phyloP scores from a whole-genome alignment of 2,888 invertebrate genomes.

The Nomada hirtipes region DNA sequence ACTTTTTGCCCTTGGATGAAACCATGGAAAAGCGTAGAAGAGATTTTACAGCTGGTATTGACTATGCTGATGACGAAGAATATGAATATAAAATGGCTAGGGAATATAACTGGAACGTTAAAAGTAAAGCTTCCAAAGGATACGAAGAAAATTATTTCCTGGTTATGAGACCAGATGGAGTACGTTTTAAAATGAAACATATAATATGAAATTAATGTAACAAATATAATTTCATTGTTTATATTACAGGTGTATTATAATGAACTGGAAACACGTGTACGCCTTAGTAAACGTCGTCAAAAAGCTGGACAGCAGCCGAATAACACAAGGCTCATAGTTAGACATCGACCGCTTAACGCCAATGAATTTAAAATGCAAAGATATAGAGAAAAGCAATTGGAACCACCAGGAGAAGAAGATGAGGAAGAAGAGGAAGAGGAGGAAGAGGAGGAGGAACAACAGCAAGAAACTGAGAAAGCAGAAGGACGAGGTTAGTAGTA shows the following conservation, averaged over 20 bases:
- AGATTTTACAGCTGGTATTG: conserved; percentile 90
- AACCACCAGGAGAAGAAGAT: conserved; percentile 90
- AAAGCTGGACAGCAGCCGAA: conserved; percentile 89
- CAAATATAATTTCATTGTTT: neutral
- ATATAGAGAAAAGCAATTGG: conserved; percentile 94
- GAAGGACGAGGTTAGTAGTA: conserved; percentile 78
- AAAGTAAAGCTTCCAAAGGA: conserved; percentile 97
- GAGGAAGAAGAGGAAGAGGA: conserved; percentile 90
- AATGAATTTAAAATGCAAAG: conserved; percentile 94
- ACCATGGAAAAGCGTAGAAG: conserved; percentile 95
- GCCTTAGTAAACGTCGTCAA: conserved; percentile 96
- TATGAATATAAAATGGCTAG: conserved; percentile 99
- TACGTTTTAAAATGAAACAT: conserved; percentile 49
- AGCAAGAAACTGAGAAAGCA: conserved; percentile 82
- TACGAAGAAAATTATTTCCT: conserved; percentile 99
- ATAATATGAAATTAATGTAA: neutral
- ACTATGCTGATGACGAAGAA: conserved; percentile 95
- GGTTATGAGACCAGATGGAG: conserved; percentile 94
- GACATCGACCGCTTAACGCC: conserved; percentile 94
- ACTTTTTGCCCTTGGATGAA: conserved; percentile 97
- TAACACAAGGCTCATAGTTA: conserved; percentile 94
- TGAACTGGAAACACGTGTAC: conserved; percentile 97
- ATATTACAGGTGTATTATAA: conserved; percentile 91
- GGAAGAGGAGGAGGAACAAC: conserved; percentile 85
- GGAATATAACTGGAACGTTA: conserved; percentile 99